phyloP scores from a whole-genome alignment of 2,113 vertebrate species.

The Morphnarchus princeps region DNA sequence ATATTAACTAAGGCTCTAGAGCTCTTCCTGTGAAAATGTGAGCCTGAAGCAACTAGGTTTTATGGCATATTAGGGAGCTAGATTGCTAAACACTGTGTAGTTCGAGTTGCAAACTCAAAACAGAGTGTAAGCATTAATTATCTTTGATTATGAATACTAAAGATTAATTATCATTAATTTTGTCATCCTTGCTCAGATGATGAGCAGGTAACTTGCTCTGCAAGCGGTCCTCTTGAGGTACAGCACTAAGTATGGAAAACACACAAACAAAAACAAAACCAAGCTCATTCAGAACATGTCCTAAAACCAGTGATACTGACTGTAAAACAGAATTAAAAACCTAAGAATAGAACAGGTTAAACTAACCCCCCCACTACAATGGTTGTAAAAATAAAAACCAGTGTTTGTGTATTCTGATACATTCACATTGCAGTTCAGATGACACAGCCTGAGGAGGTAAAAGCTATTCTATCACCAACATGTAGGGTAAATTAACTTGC shows the following conservation, averaged over 20 bases:
- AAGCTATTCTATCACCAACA: not conserved
- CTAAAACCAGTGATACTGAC: not conserved
- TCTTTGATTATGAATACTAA: not conserved
- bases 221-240: not conserved
- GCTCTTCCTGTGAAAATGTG: not conserved
- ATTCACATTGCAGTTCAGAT: not conserved
- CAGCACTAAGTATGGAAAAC: not conserved
- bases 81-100: not conserved
- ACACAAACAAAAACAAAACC: not conserved
- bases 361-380: not conserved
- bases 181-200: not conserved
- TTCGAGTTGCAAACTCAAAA: not conserved
- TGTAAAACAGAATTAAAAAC: not conserved
- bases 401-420: not conserved
- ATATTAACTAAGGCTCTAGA: not conserved
- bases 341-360: not conserved
- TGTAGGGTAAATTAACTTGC: slow-evolving; percentile 25
- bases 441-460: not conserved
- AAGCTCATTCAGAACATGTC: not conserved
- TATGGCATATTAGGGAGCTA: not conserved
- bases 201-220: not conserved
- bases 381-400: not conserved
- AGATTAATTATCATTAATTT: not conserved
- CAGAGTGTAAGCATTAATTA: not conserved
- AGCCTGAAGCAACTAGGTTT: not conserved